Evolutionary conservation across 2,113 vertebrate species (phyloP), one percentile per base, ranked within the genome.

Genomic region (Noctilio leporinus): DNA sequence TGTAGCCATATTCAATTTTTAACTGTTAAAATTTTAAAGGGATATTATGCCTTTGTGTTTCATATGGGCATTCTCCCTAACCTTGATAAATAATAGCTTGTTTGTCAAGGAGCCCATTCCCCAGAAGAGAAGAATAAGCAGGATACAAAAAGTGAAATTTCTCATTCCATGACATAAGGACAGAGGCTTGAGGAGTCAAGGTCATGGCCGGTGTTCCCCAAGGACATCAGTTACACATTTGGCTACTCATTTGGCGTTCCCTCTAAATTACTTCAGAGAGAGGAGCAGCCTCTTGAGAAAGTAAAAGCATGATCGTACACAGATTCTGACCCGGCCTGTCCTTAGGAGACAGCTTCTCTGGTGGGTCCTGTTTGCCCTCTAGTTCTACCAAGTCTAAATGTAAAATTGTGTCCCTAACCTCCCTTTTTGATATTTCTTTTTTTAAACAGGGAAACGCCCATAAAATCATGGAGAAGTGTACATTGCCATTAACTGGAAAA

Each of bases 401-500:
- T 80, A 16, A 19, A 70, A 70, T 17, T 82, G 20, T n/a, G 3
- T 85, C 9, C 65, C 73, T 84, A 22, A 96, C 94, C 78, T 83
- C 51, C 57, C 1, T 93, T 92, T 95, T 10, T 89, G 51, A n/a
- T 95, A 1, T 94, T 11, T 98, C 4, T 96, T 77, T 97, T 93
- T 98, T 90, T 51, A 97, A 95, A 94, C 97, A 99, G 99, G 99
- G 99, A 78, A 99, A 99, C 78, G 98, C 98, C 91, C 99, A 99
- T 98, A 99, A 99, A 98, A 99, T 99, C 96, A 97, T 99, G 99
- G 99, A 99, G 73, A 99, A 98, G 49, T 99, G 99, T 97, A 99
- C 86, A 62, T 98, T 99, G 81, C 99, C 99, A 10, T 98, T 99
- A 95, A 99, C 99, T 4, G 99, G 99, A 83, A 99, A 99, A 89